These are phyloP conservation scores for Drosophila elegans DNA, from an alignment of 1,140 invertebrate species.

Conservation along the genomic window DNA sequence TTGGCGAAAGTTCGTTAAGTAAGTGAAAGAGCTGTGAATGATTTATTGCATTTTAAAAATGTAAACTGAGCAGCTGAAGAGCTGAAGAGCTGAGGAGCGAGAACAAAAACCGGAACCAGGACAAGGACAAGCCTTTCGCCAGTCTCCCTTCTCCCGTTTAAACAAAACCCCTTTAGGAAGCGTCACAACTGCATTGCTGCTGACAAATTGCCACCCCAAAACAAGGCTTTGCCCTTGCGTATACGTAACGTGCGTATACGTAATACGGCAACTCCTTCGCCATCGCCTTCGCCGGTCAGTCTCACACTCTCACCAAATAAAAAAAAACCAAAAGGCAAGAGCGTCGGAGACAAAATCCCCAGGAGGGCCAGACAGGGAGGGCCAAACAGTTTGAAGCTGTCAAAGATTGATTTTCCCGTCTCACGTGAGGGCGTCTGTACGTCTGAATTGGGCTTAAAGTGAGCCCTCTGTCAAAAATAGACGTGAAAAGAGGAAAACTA, in stretches of 20 bases:
- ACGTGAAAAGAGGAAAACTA: constrained; percentile 2
- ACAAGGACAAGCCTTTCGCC: constrained; percentile 33
- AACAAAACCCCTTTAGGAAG: neutral
- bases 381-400: constrained; percentile 18
- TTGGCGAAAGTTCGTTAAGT: constrained; percentile 79
- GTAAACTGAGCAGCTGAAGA: constrained; percentile 57
- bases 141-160: neutral
- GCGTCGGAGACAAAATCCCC: constrained; percentile 27
- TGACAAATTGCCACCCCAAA: constrained; percentile 65
- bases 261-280: constrained; percentile 7
- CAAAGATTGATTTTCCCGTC: constrained; percentile 67
- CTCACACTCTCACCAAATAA: too few species aligned
- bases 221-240: constrained; percentile 27
- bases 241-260: constrained; percentile 40
- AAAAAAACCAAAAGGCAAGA: neutral
- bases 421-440: constrained; percentile 13
- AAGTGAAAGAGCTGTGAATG: constrained; percentile 82
- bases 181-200: constrained; percentile 45
- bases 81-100: constrained; percentile 11
- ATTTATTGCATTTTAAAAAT: constrained; percentile 83
- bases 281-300: constrained; percentile 1
- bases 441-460: constrained; percentile 16
- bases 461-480: constrained; percentile 18
- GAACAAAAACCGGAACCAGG: constrained; percentile 6
- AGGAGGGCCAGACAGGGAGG: constrained; percentile 24